Evolutionary conservation across 2,888 invertebrate genomes (phyloP).

Genomic region (Ditula angustiorana): DNA sequence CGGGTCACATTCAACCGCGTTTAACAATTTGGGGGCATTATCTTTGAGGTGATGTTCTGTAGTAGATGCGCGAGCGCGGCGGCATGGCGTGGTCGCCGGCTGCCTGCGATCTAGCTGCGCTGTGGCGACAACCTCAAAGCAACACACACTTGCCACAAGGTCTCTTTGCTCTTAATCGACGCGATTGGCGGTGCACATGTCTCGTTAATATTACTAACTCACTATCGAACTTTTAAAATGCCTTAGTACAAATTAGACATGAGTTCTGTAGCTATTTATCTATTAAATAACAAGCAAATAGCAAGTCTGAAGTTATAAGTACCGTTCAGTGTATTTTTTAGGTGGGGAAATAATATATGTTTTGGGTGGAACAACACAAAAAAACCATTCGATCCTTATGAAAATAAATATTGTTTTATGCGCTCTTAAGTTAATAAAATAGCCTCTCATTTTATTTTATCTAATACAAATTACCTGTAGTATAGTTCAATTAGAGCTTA

Average conservation of each 20-base stretch:
- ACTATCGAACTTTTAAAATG: neutral
- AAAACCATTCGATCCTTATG: neutral
- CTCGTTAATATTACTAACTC: slow-evolving; percentile 37
- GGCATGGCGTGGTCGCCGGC: neutral
- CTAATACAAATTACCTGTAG: slow-evolving; percentile 14
- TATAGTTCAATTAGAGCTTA: slow-evolving; percentile 32
- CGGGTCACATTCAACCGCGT: neutral
- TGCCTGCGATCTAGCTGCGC: neutral
- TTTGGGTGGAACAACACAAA: too few species aligned
- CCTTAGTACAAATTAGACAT: too few species aligned
- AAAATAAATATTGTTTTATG: neutral
- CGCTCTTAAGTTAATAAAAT: neutral
- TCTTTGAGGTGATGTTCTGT: neutral
- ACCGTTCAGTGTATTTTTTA: too few species aligned
- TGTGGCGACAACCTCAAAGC: slow-evolving; percentile 29
- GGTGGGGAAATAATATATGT: too few species aligned
- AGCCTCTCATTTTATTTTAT: neutral
- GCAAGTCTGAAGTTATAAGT: too few species aligned
- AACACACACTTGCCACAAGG: slow-evolving; percentile 39
- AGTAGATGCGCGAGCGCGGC: neutral
- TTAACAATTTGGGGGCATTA: slow-evolving; percentile 23
- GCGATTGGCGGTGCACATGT: slow-evolving; percentile 33
- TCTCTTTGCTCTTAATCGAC: slow-evolving; percentile 36
- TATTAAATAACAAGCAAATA: too few species aligned
- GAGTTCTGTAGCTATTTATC: too few species aligned